Evolutionary conservation across 1,140 invertebrate species (phyloP), one percentile per base, ranked within the genome.

Genomic region (Polypedilum pembai): DNA sequence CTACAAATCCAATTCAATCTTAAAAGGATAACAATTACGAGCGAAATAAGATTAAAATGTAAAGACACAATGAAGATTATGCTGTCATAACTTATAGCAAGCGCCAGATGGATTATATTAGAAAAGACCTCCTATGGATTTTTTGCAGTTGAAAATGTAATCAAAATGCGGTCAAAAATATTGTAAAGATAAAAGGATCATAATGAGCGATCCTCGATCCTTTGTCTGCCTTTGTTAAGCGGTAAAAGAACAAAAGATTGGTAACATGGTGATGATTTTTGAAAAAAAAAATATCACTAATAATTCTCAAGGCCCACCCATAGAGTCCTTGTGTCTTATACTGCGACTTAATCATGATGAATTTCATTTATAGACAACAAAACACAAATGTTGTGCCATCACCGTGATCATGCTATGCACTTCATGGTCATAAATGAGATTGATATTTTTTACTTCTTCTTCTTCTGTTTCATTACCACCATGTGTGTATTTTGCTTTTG

Each of bases 71-170:
- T 56, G 12, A 4, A 18, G 65, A 69, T 69, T 69, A 69, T 20
- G 65, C 18, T 69, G 65, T 69, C 65, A 69, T 69, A 18, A 33
- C 24, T 33, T 33, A 5, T 1, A 33, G 5, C 17, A 69, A 69
- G 65, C 65, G 65, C 65, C 65, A 69, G 65, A 69, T 69, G 65
- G 65, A 69, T 69, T 69, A 69, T 69, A 18, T 69, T 69, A 69
- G 17, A 5, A 69, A 56, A 20, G 65, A 69, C 65, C 65, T 69
- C 65, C 65, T 69, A 69, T 69, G 65, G 65, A 20, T 69, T 21
- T 69, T 5, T 45, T 56, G 45, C 45, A 56, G 45, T 33, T 33
- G n/a, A 56, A 56, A 56, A 56, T 15, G 4, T n/a, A 56, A 56
- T 56, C 45, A 56, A 56, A 56, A 56, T 56, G 45, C 45, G 45